These are phyloP conservation scores for Ptilorrhoa leucosticta DNA, from an alignment of 2,113 vertebrate species.

Conservation along the genomic window DNA sequence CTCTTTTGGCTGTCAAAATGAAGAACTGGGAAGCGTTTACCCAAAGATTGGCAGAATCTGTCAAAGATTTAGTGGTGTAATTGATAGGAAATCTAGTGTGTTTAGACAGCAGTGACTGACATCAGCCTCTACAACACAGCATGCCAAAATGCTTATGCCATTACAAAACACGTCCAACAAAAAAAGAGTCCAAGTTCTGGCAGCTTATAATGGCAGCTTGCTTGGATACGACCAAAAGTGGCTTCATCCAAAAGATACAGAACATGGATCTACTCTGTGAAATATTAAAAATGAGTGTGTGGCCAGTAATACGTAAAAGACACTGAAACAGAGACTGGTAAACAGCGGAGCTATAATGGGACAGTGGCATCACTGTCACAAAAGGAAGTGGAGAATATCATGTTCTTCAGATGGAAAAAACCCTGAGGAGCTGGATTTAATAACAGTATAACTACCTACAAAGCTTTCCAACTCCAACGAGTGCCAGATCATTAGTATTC, in stretches of 20 bases:
- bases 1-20: constrained; percentile 25
- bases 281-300: background rate
- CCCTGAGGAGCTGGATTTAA: background rate
- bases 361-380: background rate
- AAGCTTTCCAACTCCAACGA: background rate
- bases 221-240: background rate
- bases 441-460: background rate
- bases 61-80: constrained; percentile 51
- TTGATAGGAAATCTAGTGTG: constrained; percentile 53
- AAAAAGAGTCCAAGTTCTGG: constrained; percentile 28
- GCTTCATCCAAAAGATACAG: background rate
- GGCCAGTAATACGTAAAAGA: background rate
- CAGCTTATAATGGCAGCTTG: constrained; percentile 4
- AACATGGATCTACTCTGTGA: background rate
- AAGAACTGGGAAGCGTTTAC: constrained; percentile 19
- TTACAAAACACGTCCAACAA: constrained; percentile 26
- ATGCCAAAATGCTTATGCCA: constrained; percentile 38
- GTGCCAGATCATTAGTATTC: background rate
- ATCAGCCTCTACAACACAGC: constrained; percentile 22
- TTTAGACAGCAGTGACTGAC: constrained; percentile 64
- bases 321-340: background rate
- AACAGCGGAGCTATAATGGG: background rate
- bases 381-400: background rate
- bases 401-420: background rate
- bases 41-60: constrained; percentile 50